Base-by-base conservation (phyloP, 2,113 vertebrate genomes). In the Isurus oxyrinchus region DNA sequence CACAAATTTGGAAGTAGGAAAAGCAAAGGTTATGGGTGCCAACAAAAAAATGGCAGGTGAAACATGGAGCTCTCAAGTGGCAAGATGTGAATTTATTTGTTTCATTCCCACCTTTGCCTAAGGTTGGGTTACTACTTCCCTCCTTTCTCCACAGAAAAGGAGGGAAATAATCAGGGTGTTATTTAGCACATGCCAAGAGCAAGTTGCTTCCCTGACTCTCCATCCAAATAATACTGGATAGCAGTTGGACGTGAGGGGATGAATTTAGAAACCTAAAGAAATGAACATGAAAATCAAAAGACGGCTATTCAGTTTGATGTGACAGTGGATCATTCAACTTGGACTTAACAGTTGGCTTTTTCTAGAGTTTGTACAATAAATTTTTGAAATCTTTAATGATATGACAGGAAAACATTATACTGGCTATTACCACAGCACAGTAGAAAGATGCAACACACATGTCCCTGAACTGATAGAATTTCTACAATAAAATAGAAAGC, bases 271-370 rank as follows among this genome's bases (percentile, higher is more conserved):
- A n/a, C 90, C 59, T 19, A 94, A 94, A 63, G 35, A 66, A 61
- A 63, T 63, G 35, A 23, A 94, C 10, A 59, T 63, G 35, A 63
- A 94, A 94, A 94, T 94, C 90, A 94, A 94, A 94, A 63, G 90
- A n/a, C 31, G 40, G 5, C 90, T 94, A 63, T 66, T 63, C 90
- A 2, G 59, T 94, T 94, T 63, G 59, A 94, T 66, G 90, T 66
- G n/a, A 63, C 14, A 66, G n/a, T 61, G n/a, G 90, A 93, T 93
- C 57, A 63, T 93, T 93, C 57, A 61, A 93, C 35, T 21, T 63
- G 90, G 59, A 40, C 59, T 40, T 63, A 40, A 94, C 90, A 10
- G 13, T 66, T 84, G 40, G 40, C 40, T 84, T 93, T 61, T 93
- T 59, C 14, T 23, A 40, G 90, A 59, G 14, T 93, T 5, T 35